Percentiles rank a stretch among this genome's conserved stretches.
phyloP scores from a whole-genome alignment of 2,113 vertebrate genomes.

The Clarias magur region DNA sequence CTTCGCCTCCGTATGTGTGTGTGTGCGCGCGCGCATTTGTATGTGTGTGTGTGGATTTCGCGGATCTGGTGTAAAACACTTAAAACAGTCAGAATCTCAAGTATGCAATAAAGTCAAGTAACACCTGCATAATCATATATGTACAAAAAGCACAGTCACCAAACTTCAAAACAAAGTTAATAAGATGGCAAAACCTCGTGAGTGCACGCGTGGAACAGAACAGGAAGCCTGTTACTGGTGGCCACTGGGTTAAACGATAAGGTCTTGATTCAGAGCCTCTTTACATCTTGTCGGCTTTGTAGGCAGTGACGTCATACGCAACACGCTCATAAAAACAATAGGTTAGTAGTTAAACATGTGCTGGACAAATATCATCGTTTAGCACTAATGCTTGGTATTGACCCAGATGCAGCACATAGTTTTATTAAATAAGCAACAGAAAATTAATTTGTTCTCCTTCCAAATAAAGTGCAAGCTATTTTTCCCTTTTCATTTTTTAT shows the following conservation, averaged over 20 bases:
- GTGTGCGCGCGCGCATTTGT: not conserved
- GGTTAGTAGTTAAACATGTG: not conserved
- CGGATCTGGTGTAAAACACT: constrained; percentile 13
- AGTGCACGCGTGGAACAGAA: not conserved
- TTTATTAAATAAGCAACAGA: not conserved
- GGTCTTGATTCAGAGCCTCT: not conserved
- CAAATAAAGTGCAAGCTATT: not conserved
- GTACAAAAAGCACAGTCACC: not conserved
- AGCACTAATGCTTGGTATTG: not conserved
- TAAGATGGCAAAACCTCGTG: not conserved
- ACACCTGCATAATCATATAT: not conserved
- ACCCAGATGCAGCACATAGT: not conserved
- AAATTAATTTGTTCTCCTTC: not conserved
- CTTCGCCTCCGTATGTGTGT: not conserved
- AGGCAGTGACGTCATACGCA: not conserved
- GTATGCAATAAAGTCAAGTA: not conserved
- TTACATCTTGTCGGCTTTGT: constrained; percentile 1
- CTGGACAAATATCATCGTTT: not conserved
- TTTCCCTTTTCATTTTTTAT: not conserved
- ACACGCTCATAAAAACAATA: not conserved
- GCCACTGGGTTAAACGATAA: not conserved
- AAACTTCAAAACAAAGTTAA: not conserved
- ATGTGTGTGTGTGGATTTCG: constrained; percentile 8
- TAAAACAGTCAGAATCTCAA: not conserved
- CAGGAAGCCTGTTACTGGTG: not conserved